Percentiles rank a stretch among this genome's conserved stretches.
These are phyloP conservation scores for Crematogaster levior DNA, from an alignment of 2,888 invertebrate genomes.

Conservation along the genomic window DNA sequence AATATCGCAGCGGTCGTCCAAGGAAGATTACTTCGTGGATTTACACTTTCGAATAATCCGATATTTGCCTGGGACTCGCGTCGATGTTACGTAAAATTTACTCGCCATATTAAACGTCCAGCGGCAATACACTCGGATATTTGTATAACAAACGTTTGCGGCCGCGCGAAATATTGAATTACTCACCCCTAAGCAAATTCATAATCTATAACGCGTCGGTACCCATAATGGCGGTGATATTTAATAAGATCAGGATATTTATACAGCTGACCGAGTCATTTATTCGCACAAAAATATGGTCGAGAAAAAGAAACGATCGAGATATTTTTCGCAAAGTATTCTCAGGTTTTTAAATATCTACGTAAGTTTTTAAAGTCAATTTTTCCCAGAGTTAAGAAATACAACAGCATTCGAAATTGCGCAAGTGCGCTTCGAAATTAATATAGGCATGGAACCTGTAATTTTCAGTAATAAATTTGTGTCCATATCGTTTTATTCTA, in stretches of 20 bases:
- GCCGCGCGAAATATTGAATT: constrained; percentile 58
- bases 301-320: neutral
- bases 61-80: constrained; percentile 66
- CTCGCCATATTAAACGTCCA: constrained; percentile 61
- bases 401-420: no score
- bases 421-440: neutral
- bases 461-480: neutral
- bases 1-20: constrained; percentile 62
- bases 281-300: neutral
- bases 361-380: neutral
- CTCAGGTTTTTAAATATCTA: neutral
- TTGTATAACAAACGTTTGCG: constrained; percentile 65
- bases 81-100: constrained; percentile 66
- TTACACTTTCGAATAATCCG: constrained; percentile 65
- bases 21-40: constrained; percentile 63
- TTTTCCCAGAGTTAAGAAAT: neutral
- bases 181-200: constrained; percentile 56
- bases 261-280: constrained; percentile 9
- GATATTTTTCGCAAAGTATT: neutral
- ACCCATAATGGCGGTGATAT: constrained; percentile 28
- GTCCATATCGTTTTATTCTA: neutral
- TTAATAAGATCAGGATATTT: constrained; percentile 24
- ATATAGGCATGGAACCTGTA: neutral
- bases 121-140: constrained; percentile 61
- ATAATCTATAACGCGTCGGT: constrained; percentile 54